Evolutionary conservation across 92 coral and sea anemone species (phyloP).

Genomic region (Porites lobata): DNA sequence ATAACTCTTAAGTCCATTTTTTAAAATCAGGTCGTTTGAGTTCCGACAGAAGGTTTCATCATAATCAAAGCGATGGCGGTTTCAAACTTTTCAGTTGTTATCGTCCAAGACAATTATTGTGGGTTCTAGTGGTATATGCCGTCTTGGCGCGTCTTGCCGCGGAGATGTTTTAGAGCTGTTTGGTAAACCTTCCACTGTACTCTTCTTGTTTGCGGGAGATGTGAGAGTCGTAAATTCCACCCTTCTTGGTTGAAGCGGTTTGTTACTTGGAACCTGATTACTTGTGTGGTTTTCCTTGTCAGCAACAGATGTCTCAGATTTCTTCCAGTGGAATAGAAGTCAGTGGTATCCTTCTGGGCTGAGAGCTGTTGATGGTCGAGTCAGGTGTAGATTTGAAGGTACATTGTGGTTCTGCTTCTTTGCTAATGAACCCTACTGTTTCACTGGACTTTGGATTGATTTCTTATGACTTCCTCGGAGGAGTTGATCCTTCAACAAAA

Average conservation of each 20-base stretch:
- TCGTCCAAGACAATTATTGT: slow-evolving; percentile 54
- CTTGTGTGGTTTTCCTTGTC: slow-evolving; percentile 32
- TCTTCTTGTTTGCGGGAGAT: slow-evolving; percentile 10
- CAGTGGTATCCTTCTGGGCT: slow-evolving; percentile 10
- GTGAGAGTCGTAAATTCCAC: slow-evolving; percentile 32
- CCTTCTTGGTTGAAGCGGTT: slow-evolving; percentile 30
- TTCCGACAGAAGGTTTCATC: too few species aligned
- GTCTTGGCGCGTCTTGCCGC: background rate
- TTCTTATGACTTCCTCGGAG: background rate
- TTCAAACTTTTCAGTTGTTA: background rate
- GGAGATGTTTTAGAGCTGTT: background rate
- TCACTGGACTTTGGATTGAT: background rate
- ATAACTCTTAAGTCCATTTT: too few species aligned
- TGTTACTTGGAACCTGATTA: background rate
- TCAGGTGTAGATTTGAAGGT: background rate
- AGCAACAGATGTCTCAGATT: background rate
- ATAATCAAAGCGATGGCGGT: background rate
- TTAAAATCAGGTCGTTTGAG: too few species aligned
- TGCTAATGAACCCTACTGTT: background rate
- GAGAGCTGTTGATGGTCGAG: background rate
- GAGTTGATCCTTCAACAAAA: slow-evolving; percentile 2
- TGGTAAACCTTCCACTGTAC: background rate
- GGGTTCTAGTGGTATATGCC: slow-evolving; percentile 75
- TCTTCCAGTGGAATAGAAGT: background rate
- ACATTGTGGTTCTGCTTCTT: background rate